Evolutionary conservation across 1,140 invertebrate species (phyloP).

Genomic region (Potamilus streckersoni): DNA sequence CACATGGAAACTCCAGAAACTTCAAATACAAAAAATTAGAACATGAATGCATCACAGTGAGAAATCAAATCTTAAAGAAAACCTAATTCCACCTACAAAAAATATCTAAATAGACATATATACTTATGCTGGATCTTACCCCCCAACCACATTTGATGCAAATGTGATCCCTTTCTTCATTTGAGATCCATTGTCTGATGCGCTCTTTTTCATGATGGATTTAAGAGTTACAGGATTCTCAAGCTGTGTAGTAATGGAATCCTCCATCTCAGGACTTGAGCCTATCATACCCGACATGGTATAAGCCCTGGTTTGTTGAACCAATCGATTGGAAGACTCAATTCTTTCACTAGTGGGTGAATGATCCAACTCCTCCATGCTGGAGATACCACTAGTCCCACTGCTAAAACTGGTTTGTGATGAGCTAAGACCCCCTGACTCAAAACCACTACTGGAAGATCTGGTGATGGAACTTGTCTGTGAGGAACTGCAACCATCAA

Average conservation of each 20-base stretch:
- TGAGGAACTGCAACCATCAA: not conserved
- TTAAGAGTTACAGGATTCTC: conserved; percentile 40
- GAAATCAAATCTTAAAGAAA: no score
- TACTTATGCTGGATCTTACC: conserved; percentile 42
- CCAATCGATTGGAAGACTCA: no score
- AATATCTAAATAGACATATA: no score
- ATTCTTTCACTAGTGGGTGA: no score
- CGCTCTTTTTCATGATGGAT: conserved; percentile 61
- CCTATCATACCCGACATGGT: conserved; percentile 8
- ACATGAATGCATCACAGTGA: no score
- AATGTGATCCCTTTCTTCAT: conserved; percentile 60
- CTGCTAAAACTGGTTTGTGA: not conserved
- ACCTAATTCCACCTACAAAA: no score
- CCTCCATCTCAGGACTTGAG: no score
- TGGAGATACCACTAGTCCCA: not conserved
- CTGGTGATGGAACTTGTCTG: not conserved
- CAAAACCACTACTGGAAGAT: not conserved
- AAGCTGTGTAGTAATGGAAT: no score
- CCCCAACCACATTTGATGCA: conserved; percentile 60
- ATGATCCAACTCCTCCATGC: no score
- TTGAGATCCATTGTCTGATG: conserved; percentile 26
- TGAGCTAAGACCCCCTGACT: not conserved
- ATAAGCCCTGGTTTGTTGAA: no score
- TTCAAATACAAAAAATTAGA: no score
- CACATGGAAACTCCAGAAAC: no score